Evolutionary conservation across 2,113 vertebrate species (phyloP).

Genomic region (Pterocles burchelli): DNA sequence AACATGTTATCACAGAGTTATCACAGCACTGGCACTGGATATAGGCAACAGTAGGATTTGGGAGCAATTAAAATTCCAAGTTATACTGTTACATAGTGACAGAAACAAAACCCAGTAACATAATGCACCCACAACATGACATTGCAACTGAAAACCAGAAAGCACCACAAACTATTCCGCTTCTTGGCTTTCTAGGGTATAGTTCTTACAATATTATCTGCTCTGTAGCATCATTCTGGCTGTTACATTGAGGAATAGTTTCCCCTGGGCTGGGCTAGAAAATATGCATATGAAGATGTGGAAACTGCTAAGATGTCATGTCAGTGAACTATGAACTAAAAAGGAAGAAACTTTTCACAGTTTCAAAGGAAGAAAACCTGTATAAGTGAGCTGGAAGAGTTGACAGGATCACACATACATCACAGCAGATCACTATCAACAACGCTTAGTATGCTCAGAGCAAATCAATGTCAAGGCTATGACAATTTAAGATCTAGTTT

Average conservation of each 20-base stretch:
- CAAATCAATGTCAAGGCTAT: background rate
- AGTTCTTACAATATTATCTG: constrained; percentile 3
- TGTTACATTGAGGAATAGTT: background rate
- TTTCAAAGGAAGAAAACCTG: background rate
- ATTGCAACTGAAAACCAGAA: background rate
- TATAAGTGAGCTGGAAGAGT: background rate
- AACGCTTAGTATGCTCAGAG: background rate
- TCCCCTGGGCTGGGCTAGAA: background rate
- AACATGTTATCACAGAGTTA: constrained; percentile 23
- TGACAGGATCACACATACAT: background rate
- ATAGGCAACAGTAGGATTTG: background rate
- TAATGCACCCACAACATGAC: background rate
- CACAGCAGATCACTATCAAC: background rate
- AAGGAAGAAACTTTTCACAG: background rate
- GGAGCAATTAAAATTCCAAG: constrained; percentile 49
- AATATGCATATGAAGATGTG: background rate
- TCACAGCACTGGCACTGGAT: background rate
- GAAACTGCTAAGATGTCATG: background rate
- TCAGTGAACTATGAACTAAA: background rate
- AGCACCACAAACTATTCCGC: background rate
- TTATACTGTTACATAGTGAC: constrained; percentile 39
- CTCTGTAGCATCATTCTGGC: background rate
- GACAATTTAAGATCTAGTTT: background rate
- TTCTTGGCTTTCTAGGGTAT: background rate
- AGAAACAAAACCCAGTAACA: constrained; percentile 36